phyloP scores from a whole-genome alignment of 1,140 invertebrate species.

The Drosophila azteca region DNA sequence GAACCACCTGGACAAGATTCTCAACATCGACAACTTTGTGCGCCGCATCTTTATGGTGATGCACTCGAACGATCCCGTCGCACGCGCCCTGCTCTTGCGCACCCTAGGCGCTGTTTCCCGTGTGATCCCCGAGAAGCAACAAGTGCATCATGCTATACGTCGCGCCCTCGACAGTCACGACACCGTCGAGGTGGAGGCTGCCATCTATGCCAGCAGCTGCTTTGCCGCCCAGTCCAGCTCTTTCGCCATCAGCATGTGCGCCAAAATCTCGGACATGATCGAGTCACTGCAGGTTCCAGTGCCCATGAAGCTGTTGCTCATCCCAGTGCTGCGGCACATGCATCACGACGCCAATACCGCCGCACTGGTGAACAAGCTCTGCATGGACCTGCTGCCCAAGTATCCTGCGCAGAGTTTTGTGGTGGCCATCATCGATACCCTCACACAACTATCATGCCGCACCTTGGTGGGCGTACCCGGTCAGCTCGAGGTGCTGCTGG shows the following conservation, averaged over 20 bases:
- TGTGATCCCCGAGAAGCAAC: conserved; percentile 96
- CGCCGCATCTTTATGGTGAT: conserved; percentile 96
- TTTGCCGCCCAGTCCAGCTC: conserved; percentile 96
- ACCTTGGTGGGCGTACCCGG: conserved; percentile 95
- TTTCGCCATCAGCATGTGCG: conserved; percentile 98
- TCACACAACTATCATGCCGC: conserved; percentile 93
- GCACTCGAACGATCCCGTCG: conserved; percentile 98
- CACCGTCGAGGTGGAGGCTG: conserved; percentile 96
- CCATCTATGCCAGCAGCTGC: conserved; percentile 96
- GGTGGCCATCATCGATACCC: conserved; percentile 92
- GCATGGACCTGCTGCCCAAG: conserved; percentile 91
- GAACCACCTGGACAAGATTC: conserved; percentile 97
- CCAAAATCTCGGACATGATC: conserved; percentile 97
- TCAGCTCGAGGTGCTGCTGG: conserved; percentile 88
- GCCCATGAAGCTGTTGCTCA: conserved; percentile 94
- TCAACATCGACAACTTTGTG: conserved; percentile 98
- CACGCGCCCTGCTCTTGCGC: conserved; percentile 93
- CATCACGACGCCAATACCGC: conserved; percentile 95
- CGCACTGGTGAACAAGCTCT: conserved; percentile 91
- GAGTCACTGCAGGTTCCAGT: conserved; percentile 95
- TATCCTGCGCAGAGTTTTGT: conserved; percentile 96
- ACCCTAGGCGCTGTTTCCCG: conserved; percentile 95
- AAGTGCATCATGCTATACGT: conserved; percentile 97
- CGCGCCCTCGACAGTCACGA: conserved; percentile 97
- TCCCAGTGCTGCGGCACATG: conserved; percentile 96